phyloP scores from a whole-genome alignment of 2,797 vertebrate species.

The Chiroxiphia lanceolata region DNA sequence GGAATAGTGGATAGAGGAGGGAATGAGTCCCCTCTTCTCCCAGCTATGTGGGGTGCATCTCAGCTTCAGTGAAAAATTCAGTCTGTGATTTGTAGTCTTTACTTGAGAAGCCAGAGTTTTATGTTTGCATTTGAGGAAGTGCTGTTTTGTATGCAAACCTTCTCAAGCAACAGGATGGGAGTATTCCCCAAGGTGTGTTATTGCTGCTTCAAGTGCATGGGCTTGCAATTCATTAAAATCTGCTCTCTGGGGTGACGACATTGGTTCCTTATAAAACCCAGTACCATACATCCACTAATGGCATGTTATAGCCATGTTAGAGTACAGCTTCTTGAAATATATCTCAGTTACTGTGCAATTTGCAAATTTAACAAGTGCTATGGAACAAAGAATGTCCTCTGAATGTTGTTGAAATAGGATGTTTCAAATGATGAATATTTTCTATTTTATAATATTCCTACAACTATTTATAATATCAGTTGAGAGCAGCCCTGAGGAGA shows the following conservation, averaged over 20 bases:
- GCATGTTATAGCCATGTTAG: neutral
- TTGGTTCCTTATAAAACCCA: neutral
- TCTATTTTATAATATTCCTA: neutral
- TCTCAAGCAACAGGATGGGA: neutral
- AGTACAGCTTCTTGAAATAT: neutral
- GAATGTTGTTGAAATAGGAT: neutral
- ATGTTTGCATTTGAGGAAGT: neutral
- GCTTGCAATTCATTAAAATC: conserved; percentile 41
- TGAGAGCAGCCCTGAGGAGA: too few species aligned
- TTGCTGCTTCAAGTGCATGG: neutral
- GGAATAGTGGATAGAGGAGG: neutral
- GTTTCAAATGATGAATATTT: neutral
- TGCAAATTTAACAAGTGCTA: neutral
- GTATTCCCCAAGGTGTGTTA: conserved; percentile 11
- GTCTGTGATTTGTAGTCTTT: neutral
- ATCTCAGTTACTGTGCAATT: neutral
- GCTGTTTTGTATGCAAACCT: conserved; percentile 13
- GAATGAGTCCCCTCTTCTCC: neutral
- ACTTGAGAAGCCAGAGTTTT: neutral
- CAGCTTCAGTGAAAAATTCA: neutral
- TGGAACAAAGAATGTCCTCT: neutral
- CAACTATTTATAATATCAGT: neutral
- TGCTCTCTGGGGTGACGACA: neutral
- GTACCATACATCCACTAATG: neutral
- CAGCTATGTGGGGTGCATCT: fast-evolving